phyloP scores from a whole-genome alignment of 2,888 invertebrate genomes.

The Coecobrya sp. region DNA sequence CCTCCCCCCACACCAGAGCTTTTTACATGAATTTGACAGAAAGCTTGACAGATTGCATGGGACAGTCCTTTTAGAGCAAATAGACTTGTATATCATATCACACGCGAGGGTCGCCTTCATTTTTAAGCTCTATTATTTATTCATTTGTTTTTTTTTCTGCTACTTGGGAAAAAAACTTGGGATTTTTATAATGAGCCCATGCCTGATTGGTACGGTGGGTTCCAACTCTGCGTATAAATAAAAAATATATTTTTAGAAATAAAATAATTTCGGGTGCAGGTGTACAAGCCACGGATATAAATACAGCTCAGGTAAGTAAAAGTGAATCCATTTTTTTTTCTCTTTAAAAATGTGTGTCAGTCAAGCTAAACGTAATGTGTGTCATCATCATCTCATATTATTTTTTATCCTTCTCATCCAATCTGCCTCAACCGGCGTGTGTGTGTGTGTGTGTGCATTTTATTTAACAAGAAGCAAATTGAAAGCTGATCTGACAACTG shows the following conservation, averaged over 20 bases:
- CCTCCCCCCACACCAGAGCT: too few species aligned
- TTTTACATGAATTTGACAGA: constrained; percentile 6
- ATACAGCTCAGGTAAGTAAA: too few species aligned
- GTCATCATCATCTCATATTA: not conserved
- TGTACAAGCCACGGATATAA: too few species aligned
- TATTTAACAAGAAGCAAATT: not conserved
- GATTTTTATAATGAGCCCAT: not conserved
- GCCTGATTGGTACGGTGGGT: too few species aligned
- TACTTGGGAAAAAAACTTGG: too few species aligned
- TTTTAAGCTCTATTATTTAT: not conserved
- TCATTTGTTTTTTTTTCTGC: not conserved
- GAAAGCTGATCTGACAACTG: constrained; percentile 44
- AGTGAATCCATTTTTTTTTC: too few species aligned
- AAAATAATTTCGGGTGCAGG: not conserved
- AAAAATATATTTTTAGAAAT: not conserved
- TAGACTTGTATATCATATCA: not conserved
- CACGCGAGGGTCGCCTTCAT: not conserved
- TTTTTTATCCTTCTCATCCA: too few species aligned
- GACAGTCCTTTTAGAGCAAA: not conserved
- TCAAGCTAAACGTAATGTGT: not conserved
- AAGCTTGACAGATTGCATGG: constrained; percentile 35
- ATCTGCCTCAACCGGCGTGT: too few species aligned
- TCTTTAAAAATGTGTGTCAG: not conserved
- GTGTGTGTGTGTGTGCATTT: not conserved
- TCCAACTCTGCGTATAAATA: too few species aligned